Base-by-base conservation (phyloP, 1,140 invertebrate genomes). In the Drosophila insularis region DNA sequence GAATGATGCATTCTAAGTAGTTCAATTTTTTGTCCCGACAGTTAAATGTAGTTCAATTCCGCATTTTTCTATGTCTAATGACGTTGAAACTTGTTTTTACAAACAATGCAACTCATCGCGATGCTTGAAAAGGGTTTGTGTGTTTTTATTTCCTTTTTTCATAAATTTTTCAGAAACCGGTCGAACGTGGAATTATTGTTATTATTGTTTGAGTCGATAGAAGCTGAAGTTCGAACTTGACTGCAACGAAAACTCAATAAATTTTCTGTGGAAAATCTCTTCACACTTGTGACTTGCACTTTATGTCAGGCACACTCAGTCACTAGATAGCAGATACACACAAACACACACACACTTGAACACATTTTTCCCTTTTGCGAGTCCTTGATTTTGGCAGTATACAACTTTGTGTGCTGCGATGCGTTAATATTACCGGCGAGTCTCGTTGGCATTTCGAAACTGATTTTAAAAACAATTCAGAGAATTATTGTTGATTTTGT, bases 361-460 rank as follows among this genome's bases (percentile, higher is more conserved):
- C 63, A 56, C n/a, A 39, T 37, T 61, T 19, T 43, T n/a, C 23
- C 61, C 7, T 8, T 8, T 35, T 31, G 50, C 2, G 3, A 14
- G 6, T 50, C 39, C 39, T 64, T 63, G 43, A 2, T 14, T 46
- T 46, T 6, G 43, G 39, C 40, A 46, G 21, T 63, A 17, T 35
- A 27, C 31, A 46, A 32, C 21, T 43, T 31, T 32, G 19, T 50
- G 31, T 13, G 46, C 55, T 35, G 43, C 6, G 43, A 21, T 50
- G 43, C 43, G 43, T 23, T 43, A 46, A 43, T 58, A 40, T 4
- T 39, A 40, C 63, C 46, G 69, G 31, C 31, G 70, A 37, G 59
- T 62, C 65, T 32, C 50, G 43, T 31, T 58, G 79, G 13, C 46
- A 79, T 54, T 65, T 58, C 50, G 37, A 70, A 70, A 86, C 71